Evolutionary conservation across 2,888 invertebrate genomes (phyloP), one percentile per base, ranked within the genome.

Genomic region (Boloria euphrosyne): DNA sequence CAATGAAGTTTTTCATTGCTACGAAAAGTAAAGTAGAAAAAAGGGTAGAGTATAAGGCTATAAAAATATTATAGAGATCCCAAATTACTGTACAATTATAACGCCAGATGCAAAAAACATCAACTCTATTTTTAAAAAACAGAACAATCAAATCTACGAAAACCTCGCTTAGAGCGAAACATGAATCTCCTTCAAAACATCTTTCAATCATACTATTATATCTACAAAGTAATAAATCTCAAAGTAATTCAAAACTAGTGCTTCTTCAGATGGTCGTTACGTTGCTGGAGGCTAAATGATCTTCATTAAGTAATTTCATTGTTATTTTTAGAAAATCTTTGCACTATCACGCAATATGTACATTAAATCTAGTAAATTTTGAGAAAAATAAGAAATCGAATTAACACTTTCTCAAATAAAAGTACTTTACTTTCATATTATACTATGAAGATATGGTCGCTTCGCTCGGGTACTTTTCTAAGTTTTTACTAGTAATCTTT

Each of bases 211-310:
- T 79, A 78, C 82, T 84, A 84, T 85, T 84, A 84, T 82, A 83
- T 80, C 83, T 84, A 87, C 85, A 79, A 80, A 78, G 84, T 87
- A 84, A 89, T 90, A 90, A 91, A 92, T 91, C 87, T 89, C 77
- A 74, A 82, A 81, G 85, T 90, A 91, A 91, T 90, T 82, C 81
- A 75, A 79, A 81, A 76, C 81, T 78, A 82, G 82, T 75, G 92
- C 92, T 91, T 86, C 92, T 86, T 92, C 90, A 92, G 90, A 78
- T 89, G 85, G 80, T 84, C 84, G 90, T 89, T 89, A 89, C 90
- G 87, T 85, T 77, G 70, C 55, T 68, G 71, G 84, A 87, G 82
- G 73, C 71, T 81, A 82, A 78, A 86, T 85, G 88, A 91, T 91
- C 90, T 90, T 88, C 89, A 90, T 90, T 90, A 89, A 73, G 66